Evolutionary conservation across 2,113 vertebrate species (phyloP), one percentile per base, ranked within the genome.

Genomic region (Gymnarchus niloticus): DNA sequence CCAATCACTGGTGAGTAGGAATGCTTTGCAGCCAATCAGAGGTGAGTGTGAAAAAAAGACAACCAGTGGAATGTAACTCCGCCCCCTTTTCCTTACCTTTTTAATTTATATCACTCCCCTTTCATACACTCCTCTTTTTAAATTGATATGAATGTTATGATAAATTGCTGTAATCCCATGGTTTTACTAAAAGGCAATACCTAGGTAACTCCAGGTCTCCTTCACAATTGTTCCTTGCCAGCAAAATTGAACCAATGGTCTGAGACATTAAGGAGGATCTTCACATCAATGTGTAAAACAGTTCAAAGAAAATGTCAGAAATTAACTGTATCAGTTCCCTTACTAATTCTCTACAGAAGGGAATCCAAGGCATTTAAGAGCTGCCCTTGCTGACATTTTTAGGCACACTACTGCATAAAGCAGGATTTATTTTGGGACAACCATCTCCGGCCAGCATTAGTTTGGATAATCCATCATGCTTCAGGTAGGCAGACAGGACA

Each of bases 401-500:
- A 10, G 3, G 52, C 10, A 54, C 52, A 54, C 52, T 54, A 54
- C 19, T 6, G 33, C 8, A 33, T 41, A 73, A 73, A 37, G 33
- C 41, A 19, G 65, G 65, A 37, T 41, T 69, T 17, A 33, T 37
- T 25, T 19, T 41, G 65, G 65, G 28, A 5, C 61, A 25, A 69
- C 28, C 28, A 69, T 25, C 61, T 17, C 3, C 28, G 61, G 61
- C 10, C 73, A 77, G 73, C 19, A 6, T n/a, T 23, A 1, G 76
- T 37, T 23, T 48, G 41, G 44, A 37, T 82, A 56, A 83, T 69
- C 51, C 49, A 87, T 87, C 12, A 52, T 9, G 17, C 81, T 81
- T 83, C 59, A 83, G 41, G 23, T 61, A 83, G 69, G 52, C 54
- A 49, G 81, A 28, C 33, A 46, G 81, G 69, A 61, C 81, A 83